Percentiles rank a stretch among this genome's conserved stretches.
Evolutionary conservation across 2,888 invertebrate species (phyloP).

Genomic region (Archaeoteleia sp.): DNA sequence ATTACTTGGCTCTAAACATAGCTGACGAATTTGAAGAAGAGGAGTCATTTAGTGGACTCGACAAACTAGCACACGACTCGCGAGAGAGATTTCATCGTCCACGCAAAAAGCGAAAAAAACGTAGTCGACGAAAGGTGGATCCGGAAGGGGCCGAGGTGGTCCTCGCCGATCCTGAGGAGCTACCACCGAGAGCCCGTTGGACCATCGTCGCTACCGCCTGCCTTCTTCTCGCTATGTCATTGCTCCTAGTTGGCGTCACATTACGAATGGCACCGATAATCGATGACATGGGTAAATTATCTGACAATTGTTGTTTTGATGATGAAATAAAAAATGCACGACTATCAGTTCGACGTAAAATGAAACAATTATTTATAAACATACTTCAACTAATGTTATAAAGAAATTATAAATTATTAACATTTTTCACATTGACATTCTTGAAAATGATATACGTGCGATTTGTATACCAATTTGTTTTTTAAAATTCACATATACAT

Average conservation of each 20-base stretch:
- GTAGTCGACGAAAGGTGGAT: slow-evolving; percentile 67
- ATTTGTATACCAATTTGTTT: too few species aligned
- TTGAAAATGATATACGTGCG: too few species aligned
- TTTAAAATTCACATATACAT: too few species aligned
- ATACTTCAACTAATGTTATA: too few species aligned
- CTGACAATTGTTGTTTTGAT: not conserved
- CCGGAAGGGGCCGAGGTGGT: slow-evolving; percentile 71
- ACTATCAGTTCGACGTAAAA: too few species aligned
- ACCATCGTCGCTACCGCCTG: slow-evolving; percentile 94
- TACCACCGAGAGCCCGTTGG: slow-evolving; percentile 90
- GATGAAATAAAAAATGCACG: not conserved
- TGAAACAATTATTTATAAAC: too few species aligned
- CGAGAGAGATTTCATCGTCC: slow-evolving; percentile 67
- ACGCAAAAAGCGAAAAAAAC: slow-evolving; percentile 72
- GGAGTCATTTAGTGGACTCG: slow-evolving; percentile 63
- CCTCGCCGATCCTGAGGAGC: slow-evolving; percentile 86
- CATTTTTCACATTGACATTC: too few species aligned
- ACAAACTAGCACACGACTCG: slow-evolving; percentile 57
- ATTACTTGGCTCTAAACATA: slow-evolving; percentile 77
- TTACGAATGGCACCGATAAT: slow-evolving; percentile 95
- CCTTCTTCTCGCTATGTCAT: slow-evolving; percentile 89
- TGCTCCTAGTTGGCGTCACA: slow-evolving; percentile 92
- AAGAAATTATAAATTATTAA: too few species aligned
- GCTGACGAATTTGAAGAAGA: slow-evolving; percentile 74
- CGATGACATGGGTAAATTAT: slow-evolving; percentile 93